Percentiles rank a stretch among this genome's conserved stretches.
Evolutionary conservation across 2,888 invertebrate species (phyloP).

Genomic region (Drepana falcataria): DNA sequence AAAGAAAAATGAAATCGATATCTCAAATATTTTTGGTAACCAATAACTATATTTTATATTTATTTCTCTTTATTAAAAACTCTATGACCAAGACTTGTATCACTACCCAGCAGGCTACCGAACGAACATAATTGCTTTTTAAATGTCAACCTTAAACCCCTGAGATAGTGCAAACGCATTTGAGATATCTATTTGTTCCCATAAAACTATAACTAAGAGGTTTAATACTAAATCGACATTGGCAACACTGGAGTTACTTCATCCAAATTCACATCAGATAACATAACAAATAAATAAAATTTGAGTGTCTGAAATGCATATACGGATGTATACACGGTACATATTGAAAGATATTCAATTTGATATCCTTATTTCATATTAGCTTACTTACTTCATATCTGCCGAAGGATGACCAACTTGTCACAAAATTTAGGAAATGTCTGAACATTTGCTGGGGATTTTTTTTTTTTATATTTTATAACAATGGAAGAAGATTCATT

Average conservation of each 20-base stretch:
- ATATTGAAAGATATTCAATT: too few relatives aligned
- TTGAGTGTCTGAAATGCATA: too few relatives aligned
- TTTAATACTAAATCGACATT: conserved; percentile 12
- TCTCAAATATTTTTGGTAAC: conserved; percentile 4
- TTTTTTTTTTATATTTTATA: too few relatives aligned
- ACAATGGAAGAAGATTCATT: too few relatives aligned
- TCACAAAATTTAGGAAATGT: too few relatives aligned
- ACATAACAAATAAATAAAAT: neutral
- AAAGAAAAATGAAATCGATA: conserved; percentile 10
- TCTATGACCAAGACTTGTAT: neutral
- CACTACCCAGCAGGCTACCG: neutral
- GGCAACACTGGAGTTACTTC: conserved; percentile 2
- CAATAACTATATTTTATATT: too few relatives aligned
- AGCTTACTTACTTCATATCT: too few relatives aligned
- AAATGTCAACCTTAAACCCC: neutral
- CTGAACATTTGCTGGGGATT: too few relatives aligned
- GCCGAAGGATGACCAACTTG: too few relatives aligned
- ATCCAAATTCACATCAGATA: neutral
- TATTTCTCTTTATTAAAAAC: too few relatives aligned
- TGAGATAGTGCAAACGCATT: conserved; percentile 8
- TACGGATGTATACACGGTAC: too few relatives aligned
- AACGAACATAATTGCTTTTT: neutral
- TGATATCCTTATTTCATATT: too few relatives aligned
- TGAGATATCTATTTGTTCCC: conserved; percentile 13
- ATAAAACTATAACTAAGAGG: conserved; percentile 8